These are phyloP conservation scores for Mythimna loreyi DNA, from an alignment of 2,888 invertebrate genomes.

Conservation along the genomic window DNA sequence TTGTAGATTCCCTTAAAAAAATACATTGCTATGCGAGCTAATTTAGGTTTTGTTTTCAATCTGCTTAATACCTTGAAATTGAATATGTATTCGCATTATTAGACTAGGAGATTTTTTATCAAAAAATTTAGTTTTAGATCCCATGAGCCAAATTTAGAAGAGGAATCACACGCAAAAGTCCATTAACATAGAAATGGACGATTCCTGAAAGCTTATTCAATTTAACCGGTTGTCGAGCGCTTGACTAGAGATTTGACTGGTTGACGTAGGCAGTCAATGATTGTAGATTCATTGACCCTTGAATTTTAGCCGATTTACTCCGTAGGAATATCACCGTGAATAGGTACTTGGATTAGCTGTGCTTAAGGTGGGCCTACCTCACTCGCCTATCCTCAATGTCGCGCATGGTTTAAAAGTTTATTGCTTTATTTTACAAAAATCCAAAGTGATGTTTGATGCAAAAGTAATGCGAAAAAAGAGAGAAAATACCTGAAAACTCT, in stretches of 20 bases:
- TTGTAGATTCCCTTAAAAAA: no score
- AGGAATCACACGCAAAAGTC: conserved; percentile 19
- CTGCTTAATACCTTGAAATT: no score
- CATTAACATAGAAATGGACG: conserved; percentile 17
- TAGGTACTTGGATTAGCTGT: not conserved
- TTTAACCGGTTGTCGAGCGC: conserved; percentile 29
- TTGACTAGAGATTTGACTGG: conserved; percentile 17
- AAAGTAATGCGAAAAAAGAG: no score
- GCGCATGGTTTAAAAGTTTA: no score
- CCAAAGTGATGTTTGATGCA: no score
- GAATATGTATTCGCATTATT: no score
- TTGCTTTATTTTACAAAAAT: no score
- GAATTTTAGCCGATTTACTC: not conserved
- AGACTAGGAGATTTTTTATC: not conserved
- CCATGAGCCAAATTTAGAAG: not conserved
- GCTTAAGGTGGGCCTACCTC: not conserved
- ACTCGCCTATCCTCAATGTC: no score
- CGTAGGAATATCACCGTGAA: not conserved
- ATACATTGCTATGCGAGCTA: no score
- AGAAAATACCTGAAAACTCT: no score
- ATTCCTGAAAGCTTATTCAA: conserved; percentile 19
- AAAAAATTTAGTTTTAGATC: not conserved
- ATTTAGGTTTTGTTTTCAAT: no score
- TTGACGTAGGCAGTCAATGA: not conserved
- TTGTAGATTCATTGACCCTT: not conserved